phyloP scores from a whole-genome alignment of 2,113 vertebrate species.

The Hypocryptadius cinnamomeus region DNA sequence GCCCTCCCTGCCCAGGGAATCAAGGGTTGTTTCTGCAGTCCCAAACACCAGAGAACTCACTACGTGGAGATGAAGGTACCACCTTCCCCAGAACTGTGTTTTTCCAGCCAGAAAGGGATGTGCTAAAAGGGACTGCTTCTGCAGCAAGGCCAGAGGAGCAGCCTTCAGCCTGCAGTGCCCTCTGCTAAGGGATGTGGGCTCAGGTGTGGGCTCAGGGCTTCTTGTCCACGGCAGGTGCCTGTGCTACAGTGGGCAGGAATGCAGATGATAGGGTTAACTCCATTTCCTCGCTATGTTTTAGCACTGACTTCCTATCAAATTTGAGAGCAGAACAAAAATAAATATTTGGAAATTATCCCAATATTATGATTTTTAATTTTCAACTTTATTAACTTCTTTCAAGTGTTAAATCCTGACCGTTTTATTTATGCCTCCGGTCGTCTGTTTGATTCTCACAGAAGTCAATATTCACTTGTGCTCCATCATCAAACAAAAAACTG shows the following conservation, averaged over 20 bases:
- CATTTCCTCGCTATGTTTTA: not conserved
- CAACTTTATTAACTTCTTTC: conserved; percentile 70
- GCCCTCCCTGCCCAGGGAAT: not conserved
- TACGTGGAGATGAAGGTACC: not conserved
- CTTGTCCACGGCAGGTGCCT: accelerated
- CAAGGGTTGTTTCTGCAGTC: not conserved
- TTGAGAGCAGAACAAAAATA: conserved; percentile 50
- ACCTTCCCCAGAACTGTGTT: accelerated
- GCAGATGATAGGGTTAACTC: not conserved
- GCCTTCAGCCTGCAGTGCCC: not conserved
- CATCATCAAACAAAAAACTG: conserved; percentile 67
- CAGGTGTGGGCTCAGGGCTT: not conserved
- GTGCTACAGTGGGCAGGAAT: accelerated
- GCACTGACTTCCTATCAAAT: conserved; percentile 14
- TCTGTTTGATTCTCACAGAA: conserved; percentile 62
- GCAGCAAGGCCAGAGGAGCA: not conserved
- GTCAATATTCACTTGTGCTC: conserved; percentile 60
- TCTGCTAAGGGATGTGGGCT: not conserved
- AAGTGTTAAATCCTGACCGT: conserved; percentile 62
- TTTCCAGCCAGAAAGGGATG: not conserved
- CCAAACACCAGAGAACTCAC: not conserved
- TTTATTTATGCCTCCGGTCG: conserved; percentile 57
- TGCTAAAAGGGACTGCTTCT: not conserved
- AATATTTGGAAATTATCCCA: conserved; percentile 72
- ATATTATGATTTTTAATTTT: conserved; percentile 79